Conservation (phyloP, 2,113 vertebrate species). For the Pseudopodoces humilis region DNA sequence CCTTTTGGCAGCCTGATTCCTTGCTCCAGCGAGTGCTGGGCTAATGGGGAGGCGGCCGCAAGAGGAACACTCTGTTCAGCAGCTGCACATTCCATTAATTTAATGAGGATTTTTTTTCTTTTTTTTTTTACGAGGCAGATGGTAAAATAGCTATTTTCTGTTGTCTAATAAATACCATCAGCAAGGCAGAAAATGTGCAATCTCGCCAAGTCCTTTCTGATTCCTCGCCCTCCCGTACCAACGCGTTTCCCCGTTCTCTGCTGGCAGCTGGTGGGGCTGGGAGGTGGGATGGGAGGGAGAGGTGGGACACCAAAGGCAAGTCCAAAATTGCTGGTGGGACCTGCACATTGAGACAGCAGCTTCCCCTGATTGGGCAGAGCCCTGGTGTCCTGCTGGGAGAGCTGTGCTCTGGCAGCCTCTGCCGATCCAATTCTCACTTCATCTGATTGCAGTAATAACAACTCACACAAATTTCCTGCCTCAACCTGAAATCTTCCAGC, state of each 20-base stretch:
- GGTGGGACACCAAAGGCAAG: slow-evolving; percentile 16
- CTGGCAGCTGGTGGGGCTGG: slow-evolving; percentile 1
- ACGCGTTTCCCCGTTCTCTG: neutral
- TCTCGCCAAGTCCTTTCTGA: slow-evolving; percentile 52
- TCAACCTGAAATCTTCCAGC: slow-evolving; percentile 75
- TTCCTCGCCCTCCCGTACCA: neutral
- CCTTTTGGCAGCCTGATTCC: neutral
- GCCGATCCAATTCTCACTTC: slow-evolving; percentile 70
- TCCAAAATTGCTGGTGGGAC: slow-evolving; percentile 15
- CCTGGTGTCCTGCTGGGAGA: slow-evolving; percentile 45
- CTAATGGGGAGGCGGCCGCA: neutral
- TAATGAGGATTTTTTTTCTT: slow-evolving; percentile 46
- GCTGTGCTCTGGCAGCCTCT: slow-evolving; percentile 44
- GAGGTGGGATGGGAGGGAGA: slow-evolving; percentile 1
- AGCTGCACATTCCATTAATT: slow-evolving; percentile 70
- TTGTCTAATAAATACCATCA: slow-evolving; percentile 72
- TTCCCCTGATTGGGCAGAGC: slow-evolving; percentile 31
- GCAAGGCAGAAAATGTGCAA: slow-evolving; percentile 68
- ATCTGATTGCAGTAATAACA: slow-evolving; percentile 77
- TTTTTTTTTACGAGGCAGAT: slow-evolving; percentile 59
- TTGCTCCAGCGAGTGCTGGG: neutral
- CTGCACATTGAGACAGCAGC: neutral
- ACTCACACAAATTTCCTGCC: slow-evolving; percentile 67
- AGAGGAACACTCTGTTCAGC: slow-evolving; percentile 63
- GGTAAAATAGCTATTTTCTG: slow-evolving; percentile 73